Base-by-base conservation (phyloP, 1,140 invertebrate genomes). In the Brachionus asplanchnoidis region DNA sequence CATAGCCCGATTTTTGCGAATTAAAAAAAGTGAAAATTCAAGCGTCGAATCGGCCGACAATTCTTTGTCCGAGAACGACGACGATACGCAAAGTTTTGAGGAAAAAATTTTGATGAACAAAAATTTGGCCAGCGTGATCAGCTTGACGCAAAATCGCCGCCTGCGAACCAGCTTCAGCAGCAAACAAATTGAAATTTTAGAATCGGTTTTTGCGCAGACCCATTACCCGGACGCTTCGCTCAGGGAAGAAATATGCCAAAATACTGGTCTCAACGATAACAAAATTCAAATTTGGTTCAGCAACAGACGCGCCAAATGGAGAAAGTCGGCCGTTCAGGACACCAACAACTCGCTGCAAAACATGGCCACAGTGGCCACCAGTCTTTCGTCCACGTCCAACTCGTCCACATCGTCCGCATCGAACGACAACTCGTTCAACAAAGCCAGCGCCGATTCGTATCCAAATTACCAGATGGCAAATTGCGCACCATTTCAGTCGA, bases 191-290 rank as follows among this genome's bases (percentile, higher is more conserved):
- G 95, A 96, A 87, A 97, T 99, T 93, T 92, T 99, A 91, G 98
- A 99, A 92, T 94, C 95, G 85, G 97, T 98, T 84, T 99, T 99
- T 90, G 94, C 97, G 86, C 99, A 99, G 92, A 98, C 95, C 86
- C 97, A 99, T 92, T 99, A 99, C 90, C 98, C 98, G 12, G 98
- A 99, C 91, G 99, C 99, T 89, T 99, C 99, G 92, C 98, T 96
- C 89, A 92, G 98, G 90, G 98, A 99, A 91, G 97, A 99, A 91
- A 92, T 99, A 87, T 97, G 98, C 84, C 92, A 97, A 90, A 97
- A 96, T 88, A 99, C 98, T 85, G 99, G 99, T 92, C 93, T 99
- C 86, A 99, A 99, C 90, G 98, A 99, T 92, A 98, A 98, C 68
- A 93, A 98, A 91, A 99, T 99, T 93, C 98, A 99, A 94, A 84